Base-by-base conservation (phyloP, 1,140 invertebrate genomes). In the Lordiphosa collinella region DNA sequence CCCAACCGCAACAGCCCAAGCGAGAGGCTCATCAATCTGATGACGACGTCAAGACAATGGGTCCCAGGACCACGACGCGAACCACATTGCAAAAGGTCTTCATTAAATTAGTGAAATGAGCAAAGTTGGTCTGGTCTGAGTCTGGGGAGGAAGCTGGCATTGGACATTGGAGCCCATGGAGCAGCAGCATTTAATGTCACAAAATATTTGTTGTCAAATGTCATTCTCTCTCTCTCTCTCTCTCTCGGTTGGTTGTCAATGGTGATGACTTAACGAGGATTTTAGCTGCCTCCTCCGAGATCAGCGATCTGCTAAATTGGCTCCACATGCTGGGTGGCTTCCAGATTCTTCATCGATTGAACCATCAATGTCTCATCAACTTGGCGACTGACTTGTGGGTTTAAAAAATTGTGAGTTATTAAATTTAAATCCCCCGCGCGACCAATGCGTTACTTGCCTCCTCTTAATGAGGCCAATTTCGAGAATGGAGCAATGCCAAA, bases 91-190 rank as follows among this genome's bases (percentile, higher is more conserved):
- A 84, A 72, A 68, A 82, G 78, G 79, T 82, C 78, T 82, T 82
- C 78, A 82, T 82, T 82, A 82, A 82, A 82, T 82, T 82, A 82
- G 78, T 84, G 78, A 78, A 85, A 84, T 82, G 78, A 85, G 79
- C 68, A 78, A 64, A 35, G 62, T 67, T 47, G 46, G 36, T 25
- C 34, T 5, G 37, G 25, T 46, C 4, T 18, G 7, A 43, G 25
- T 46, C 4, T 18, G 34, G 22, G 29, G 9, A 37, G 4, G 40
- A 41, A 22, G 13, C 48, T 46, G 36, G 14, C 57, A 14, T 44
- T 59, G 43, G 40, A 38, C 31, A 35, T 16, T 18, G 18, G 14
- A 32, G 11, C n/a, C 32, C 10, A 44, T 48, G 14, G 14, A 14
- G n/a, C 35, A 50, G 52, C 41, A 34, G 59, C 79, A 73, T 72